Base-by-base conservation (phyloP, 2,888 invertebrate species). In the Stenodera caucasica region DNA sequence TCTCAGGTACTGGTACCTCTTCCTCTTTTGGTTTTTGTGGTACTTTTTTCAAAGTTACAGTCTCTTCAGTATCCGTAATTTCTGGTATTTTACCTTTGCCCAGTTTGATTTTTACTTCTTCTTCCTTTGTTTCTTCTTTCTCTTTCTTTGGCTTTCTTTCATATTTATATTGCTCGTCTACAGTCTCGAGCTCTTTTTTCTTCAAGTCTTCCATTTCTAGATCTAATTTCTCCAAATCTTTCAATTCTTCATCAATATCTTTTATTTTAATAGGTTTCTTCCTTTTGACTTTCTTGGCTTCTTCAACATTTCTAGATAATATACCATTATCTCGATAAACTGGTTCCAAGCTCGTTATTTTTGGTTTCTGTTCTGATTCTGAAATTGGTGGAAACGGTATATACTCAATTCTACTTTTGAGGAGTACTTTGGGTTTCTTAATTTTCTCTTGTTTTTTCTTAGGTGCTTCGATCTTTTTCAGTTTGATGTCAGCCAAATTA, bases 361-460 rank as follows among this genome's bases (percentile, higher is more conserved):
- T 58, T 2, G 77, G 71, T 52, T 68, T 70, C 49, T 77, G 72
- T 59, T 78, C 72, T 29, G 67, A 54, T 69, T 78, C 76, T 33
- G 65, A 68, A 35, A 71, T 55, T 32, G 80, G 79, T 57, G 81
- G 80, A 66, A 82, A 82, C 57, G 82, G 81, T 1, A 83, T 75
- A 69, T 83, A 84, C 50, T 80, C 83, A 15, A 91, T 88, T 66
- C 88, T 84, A 74, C 90, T 90, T 73, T 89, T 89, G 1, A 91
- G 79, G 74, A 88, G 84, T 45, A 89, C 81, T 76, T 88, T 89
- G 0, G 89, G 90, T 57, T 90, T 78, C 60, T 69, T 72, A 21
- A 70, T 72, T 84, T 66, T 65, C 52, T 66, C 61, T 68, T 72
- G 72, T 63, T 74, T 76, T 54, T 71, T 73, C 9, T 68, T 60